phyloP scores from a whole-genome alignment of 1,140 invertebrate genomes.

The Stratiolaelaps scimitus region DNA sequence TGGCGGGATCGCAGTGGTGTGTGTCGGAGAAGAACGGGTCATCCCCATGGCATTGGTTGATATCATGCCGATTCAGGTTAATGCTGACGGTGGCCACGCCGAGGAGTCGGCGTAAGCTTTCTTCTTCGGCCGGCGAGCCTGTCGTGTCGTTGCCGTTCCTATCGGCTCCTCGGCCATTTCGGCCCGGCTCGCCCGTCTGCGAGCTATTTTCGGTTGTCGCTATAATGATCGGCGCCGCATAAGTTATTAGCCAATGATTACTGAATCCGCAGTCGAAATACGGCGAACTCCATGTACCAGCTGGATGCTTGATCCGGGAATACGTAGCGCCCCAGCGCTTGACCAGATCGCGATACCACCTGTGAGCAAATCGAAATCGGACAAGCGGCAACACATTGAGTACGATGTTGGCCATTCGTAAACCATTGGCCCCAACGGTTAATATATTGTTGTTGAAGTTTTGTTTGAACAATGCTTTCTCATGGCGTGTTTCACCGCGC shows the following conservation, averaged over 20 bases:
- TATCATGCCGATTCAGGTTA: constrained; percentile 40
- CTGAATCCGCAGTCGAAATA: constrained; percentile 20
- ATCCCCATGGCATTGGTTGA: constrained; percentile 43
- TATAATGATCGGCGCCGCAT: constrained; percentile 23
- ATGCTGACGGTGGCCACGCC: constrained; percentile 43
- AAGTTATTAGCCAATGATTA: constrained; percentile 20
- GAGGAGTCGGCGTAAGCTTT: background rate
- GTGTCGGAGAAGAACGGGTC: constrained; percentile 41
- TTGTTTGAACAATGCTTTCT: no score
- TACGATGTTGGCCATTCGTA: no score
- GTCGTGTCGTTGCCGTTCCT: no score
- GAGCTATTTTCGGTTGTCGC: no score
- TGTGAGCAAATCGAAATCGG: background rate
- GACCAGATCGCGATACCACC: constrained; percentile 20
- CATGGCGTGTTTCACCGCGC: no score
- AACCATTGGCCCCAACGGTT: no score
- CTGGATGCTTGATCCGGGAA: background rate
- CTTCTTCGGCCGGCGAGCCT: constrained; percentile 8
- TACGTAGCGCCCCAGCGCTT: background rate
- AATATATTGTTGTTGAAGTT: no score
- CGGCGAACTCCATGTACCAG: constrained; percentile 13
- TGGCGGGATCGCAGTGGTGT: constrained; percentile 41
- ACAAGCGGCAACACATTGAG: no score
- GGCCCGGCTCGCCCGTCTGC: no score
- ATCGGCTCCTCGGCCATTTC: no score